A percentile compares a stretch with the other conserved stretches of the same genome.
These are phyloP conservation scores for Lacanobia oleracea DNA, from an alignment of 2,888 invertebrate genomes.

Conservation along the genomic window DNA sequence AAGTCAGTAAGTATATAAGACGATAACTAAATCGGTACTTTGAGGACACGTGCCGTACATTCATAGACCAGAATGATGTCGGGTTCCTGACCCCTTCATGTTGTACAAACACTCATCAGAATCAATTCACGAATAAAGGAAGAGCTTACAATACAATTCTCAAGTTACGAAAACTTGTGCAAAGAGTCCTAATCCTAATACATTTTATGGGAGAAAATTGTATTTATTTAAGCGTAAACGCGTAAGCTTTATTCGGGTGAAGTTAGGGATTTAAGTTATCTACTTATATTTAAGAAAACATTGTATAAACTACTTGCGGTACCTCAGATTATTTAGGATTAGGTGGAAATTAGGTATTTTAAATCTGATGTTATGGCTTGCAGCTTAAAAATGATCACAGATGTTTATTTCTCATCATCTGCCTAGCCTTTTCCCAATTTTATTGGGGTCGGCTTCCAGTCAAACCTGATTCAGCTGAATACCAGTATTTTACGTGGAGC, in stretches of 20 bases:
- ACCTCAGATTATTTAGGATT: too few relatives aligned
- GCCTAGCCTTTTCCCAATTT: too few relatives aligned
- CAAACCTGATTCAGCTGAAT: too few relatives aligned
- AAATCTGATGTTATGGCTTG: too few relatives aligned
- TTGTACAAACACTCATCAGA: slow-evolving; percentile 12
- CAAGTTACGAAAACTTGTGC: slow-evolving; percentile 17
- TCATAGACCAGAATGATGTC: background rate
- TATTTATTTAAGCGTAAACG: slow-evolving; percentile 16
- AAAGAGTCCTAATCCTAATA: background rate
- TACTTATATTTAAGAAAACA: background rate
- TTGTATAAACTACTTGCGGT: background rate
- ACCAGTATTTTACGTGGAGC: too few relatives aligned
- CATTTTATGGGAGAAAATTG: slow-evolving; percentile 5
- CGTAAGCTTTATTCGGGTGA: slow-evolving; percentile 5
- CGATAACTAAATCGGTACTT: background rate
- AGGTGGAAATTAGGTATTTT: too few relatives aligned
- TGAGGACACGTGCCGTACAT: background rate
- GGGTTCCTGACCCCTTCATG: slow-evolving; percentile 4
- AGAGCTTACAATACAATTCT: slow-evolving; percentile 5
- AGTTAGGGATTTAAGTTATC: background rate
- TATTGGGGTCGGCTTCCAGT: too few relatives aligned
- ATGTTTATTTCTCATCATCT: too few relatives aligned
- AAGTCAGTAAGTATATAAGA: background rate
- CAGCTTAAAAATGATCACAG: too few relatives aligned
- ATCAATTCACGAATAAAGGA: slow-evolving; percentile 2